Evolutionary conservation across 2,888 invertebrate genomes (phyloP).

Genomic region (Panopea generosa): DNA sequence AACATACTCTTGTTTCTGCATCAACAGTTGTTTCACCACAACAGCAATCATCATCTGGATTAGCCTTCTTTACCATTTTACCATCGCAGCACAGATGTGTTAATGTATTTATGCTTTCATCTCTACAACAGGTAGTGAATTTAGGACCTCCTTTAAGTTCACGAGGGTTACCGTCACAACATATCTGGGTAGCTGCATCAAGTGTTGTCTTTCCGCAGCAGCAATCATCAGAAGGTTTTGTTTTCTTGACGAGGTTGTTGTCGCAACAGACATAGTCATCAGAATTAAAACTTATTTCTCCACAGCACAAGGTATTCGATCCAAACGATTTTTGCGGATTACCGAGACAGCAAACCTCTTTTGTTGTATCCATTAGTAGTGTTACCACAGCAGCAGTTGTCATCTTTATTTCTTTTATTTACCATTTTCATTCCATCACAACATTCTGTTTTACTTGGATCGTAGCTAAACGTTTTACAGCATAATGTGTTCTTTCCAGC

Average conservation of each 20-base stretch:
- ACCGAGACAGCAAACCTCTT: slow-evolving; percentile 46
- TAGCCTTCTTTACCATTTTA: slow-evolving; percentile 23
- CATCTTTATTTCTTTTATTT: slow-evolving; percentile 28
- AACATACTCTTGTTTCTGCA: slow-evolving; percentile 40
- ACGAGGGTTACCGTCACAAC: slow-evolving; percentile 50
- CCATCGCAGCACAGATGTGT: slow-evolving; percentile 45
- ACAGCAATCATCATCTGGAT: slow-evolving; percentile 43
- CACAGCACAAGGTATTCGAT: slow-evolving; percentile 44
- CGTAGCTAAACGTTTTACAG: slow-evolving; percentile 36
- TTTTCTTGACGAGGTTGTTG: slow-evolving; percentile 33
- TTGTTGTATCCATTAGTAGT: slow-evolving; percentile 45
- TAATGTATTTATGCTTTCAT: slow-evolving; percentile 43
- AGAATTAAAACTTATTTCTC: slow-evolving; percentile 36
- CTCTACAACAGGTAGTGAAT: slow-evolving; percentile 42
- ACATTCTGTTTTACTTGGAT: slow-evolving; percentile 37
- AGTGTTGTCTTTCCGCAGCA: slow-evolving; percentile 56
- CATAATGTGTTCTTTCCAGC: slow-evolving; percentile 41
- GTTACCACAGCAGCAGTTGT: slow-evolving; percentile 56
- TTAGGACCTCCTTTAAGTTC: slow-evolving; percentile 38
- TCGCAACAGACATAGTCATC: slow-evolving; percentile 45
- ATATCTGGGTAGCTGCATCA: slow-evolving; percentile 49
- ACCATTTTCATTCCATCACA: slow-evolving; percentile 38
- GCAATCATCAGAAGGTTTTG: slow-evolving; percentile 42
- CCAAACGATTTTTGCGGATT: slow-evolving; percentile 35
- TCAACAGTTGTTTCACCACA: slow-evolving; percentile 53